Evolutionary conservation across 1,140 invertebrate genomes (phyloP), one percentile per base, ranked within the genome.

Genomic region (Littorina saxatilis): DNA sequence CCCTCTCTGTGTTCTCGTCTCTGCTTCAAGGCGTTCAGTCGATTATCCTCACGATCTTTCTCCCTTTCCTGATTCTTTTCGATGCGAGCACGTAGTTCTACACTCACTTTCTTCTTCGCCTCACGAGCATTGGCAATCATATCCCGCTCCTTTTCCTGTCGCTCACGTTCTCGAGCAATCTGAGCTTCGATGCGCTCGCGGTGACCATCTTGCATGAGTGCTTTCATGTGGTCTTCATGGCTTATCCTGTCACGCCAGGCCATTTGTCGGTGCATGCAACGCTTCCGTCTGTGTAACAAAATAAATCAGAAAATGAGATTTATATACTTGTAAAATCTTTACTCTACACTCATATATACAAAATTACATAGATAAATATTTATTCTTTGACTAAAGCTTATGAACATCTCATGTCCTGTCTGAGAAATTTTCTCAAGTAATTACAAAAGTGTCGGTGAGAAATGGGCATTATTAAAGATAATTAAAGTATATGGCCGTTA

Each of bases 191-290:
- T 83, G 39, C 88, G 75, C 32, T 91, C 87, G 23, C 88, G 80
- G 72, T 91, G 91, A 13, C 88, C 85, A 77, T 92, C 91, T 58
- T 88, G 82, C 89, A 91, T 91, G 23, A 89, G 32, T 17, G 81
- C 79, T 72, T 88, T 86, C 87, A 89, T 89, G 23, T 76, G 70
- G 43, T 90, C 84, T 32, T 89, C 86, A 7, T 90, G 84, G 20
- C 43, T 68, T 32, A 87, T 43, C 27, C 85, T 82, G 50, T 88
- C 70, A 29, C 89, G 80, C 87, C 87, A 89, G 11, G 85, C 85
- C 20, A 75, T 73, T 29, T 87, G 80, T 77, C 90, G 82, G 37
- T 89, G 75, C 13, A 87, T 73, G 17, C 86, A 84, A 43, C 86
- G 82, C 47, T 83, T 79, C 29, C 84, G 79, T 66, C 90, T 91